Percentiles rank a stretch among this genome's conserved stretches.
phyloP scores from a whole-genome alignment of 2,797 vertebrate genomes.

The Dicrostonyx torquatus region DNA sequence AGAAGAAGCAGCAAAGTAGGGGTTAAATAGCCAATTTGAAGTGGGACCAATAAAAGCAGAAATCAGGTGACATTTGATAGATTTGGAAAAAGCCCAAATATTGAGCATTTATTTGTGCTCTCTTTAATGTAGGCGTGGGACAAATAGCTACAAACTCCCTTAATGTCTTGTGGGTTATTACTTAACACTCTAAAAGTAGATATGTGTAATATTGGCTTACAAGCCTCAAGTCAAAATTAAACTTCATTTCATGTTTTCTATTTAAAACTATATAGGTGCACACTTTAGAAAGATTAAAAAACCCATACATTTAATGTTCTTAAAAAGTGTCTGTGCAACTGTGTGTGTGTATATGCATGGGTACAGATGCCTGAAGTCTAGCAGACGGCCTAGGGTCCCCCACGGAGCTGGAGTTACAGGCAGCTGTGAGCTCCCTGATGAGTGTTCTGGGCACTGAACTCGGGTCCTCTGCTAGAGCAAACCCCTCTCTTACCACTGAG shows the following conservation, averaged over 20 bases:
- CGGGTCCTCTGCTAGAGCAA: background rate
- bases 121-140: background rate
- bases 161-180: background rate
- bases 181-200: background rate
- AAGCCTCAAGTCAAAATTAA: background rate
- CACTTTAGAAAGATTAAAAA: background rate
- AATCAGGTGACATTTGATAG: background rate
- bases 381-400: background rate
- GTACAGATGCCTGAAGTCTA: background rate
- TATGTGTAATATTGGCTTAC: background rate
- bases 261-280: background rate
- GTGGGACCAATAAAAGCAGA: background rate
- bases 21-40: background rate
- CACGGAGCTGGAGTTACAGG: background rate
- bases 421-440: background rate
- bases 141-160: background rate
- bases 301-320: background rate
- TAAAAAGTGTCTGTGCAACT: background rate
- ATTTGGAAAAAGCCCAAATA: background rate
- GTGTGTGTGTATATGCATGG: background rate
- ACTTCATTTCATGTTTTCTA: background rate
- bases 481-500: background rate
- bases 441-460: background rate
- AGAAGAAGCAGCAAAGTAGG: background rate
- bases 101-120: background rate